phyloP scores from a whole-genome alignment of 2,113 vertebrate species.

The Vireo altiloquus region DNA sequence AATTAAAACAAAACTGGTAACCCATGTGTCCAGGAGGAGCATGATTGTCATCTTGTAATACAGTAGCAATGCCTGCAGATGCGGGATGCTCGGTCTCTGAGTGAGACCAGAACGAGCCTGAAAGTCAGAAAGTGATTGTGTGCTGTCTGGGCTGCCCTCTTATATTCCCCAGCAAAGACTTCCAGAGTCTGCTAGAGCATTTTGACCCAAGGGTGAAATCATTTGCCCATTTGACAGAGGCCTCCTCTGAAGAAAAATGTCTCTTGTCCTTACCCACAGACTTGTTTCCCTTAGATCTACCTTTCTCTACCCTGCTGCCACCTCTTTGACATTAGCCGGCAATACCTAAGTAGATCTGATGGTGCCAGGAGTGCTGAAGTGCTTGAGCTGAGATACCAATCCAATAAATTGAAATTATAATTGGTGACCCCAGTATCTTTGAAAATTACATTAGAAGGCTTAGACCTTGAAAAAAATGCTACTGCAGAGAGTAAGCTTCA shows the following conservation, averaged over 20 bases:
- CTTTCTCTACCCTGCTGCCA: not conserved
- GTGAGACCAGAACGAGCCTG: not conserved
- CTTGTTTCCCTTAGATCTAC: not conserved
- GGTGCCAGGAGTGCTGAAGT: not conserved
- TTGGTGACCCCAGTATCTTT: not conserved
- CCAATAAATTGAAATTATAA: not conserved
- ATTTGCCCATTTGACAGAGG: not conserved
- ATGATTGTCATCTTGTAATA: not conserved
- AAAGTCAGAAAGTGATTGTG: not conserved
- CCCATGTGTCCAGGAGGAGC: not conserved
- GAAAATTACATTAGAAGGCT: not conserved
- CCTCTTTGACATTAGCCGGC: not conserved
- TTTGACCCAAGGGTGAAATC: not conserved
- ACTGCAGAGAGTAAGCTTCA: not conserved
- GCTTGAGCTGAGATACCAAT: not conserved
- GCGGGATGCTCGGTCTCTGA: rapidly evolving
- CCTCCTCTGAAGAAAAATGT: not conserved
- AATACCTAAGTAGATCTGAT: not conserved
- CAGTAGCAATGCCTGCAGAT: not conserved
- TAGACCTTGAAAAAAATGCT: not conserved
- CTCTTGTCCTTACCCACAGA: not conserved
- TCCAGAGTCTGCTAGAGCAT: not conserved
- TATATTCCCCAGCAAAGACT: not conserved
- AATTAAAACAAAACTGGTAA: not conserved
- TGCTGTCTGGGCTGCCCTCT: not conserved